phyloP scores from a whole-genome alignment of 1,140 invertebrate species.

The Atopsyche davidsoni region DNA sequence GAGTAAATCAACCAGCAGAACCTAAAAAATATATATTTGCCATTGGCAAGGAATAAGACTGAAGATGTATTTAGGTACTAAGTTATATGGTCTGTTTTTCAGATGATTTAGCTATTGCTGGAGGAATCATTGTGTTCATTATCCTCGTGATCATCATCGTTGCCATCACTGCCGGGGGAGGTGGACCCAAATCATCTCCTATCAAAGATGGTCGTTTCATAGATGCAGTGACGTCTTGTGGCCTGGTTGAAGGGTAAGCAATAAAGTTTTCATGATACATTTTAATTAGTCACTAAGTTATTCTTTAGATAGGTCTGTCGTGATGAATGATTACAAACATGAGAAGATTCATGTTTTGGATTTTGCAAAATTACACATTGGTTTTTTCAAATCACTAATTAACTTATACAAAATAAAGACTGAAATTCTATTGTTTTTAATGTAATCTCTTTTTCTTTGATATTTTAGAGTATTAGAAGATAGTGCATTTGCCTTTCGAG shows the following conservation, averaged over 20 bases:
- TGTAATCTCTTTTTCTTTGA: neutral
- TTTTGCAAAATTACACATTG: too few relatives aligned
- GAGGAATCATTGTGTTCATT: conserved; percentile 51
- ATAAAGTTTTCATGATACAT: too few relatives aligned
- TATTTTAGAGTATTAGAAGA: conserved; percentile 60
- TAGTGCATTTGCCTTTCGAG: conserved; percentile 71
- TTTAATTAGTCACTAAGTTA: too few relatives aligned
- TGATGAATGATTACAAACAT: too few relatives aligned
- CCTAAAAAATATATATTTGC: too few relatives aligned
- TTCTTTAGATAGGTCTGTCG: too few relatives aligned
- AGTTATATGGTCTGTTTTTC: conserved; percentile 22
- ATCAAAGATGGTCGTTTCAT: conserved; percentile 65
- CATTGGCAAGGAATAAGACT: too few relatives aligned
- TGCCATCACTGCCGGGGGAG: conserved; percentile 52
- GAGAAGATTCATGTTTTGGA: too few relatives aligned
- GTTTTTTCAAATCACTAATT: too few relatives aligned
- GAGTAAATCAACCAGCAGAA: too few relatives aligned
- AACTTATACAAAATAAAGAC: too few relatives aligned
- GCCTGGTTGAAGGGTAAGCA: conserved; percentile 65
- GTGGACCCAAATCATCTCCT: conserved; percentile 42
- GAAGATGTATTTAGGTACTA: neutral
- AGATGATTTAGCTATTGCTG: conserved; percentile 49
- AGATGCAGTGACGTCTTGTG: conserved; percentile 68
- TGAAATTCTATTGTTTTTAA: too few relatives aligned
- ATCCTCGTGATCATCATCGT: conserved; percentile 61